phyloP scores from a whole-genome alignment of 2,113 vertebrate genomes.

The Ptilonorhynchus violaceus region DNA sequence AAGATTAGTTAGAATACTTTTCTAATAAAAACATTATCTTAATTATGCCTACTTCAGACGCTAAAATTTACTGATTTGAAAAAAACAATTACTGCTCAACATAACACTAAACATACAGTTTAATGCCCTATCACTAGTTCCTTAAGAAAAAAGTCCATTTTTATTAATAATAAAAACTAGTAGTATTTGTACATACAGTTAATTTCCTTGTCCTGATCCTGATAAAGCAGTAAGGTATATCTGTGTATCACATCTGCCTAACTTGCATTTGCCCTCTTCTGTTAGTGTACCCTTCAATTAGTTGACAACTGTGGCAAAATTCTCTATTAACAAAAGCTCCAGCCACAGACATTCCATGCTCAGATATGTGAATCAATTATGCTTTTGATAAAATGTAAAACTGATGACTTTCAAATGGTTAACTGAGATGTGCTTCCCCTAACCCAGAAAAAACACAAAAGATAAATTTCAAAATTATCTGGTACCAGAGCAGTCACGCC shows the following conservation, averaged over 20 bases:
- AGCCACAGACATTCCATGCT: not conserved
- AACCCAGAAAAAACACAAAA: not conserved
- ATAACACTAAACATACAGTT: no score
- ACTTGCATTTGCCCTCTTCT: not conserved
- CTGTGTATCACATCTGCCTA: not conserved
- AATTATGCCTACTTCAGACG: not conserved
- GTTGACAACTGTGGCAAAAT: fast-evolving
- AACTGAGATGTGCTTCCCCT: not conserved
- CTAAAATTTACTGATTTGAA: not conserved
- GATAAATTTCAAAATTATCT: not conserved
- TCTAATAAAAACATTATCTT: not conserved
- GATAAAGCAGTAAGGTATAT: not conserved
- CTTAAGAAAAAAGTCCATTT: not conserved
- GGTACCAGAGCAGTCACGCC: not conserved
- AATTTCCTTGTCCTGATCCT: not conserved
- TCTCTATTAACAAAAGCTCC: not conserved
- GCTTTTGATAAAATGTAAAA: not conserved
- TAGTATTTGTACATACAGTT: not conserved
- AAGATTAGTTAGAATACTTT: not conserved
- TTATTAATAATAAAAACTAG: not conserved
- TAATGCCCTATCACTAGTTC: not conserved
- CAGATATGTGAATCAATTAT: not conserved
- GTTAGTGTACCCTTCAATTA: not conserved
- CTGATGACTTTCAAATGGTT: not conserved
- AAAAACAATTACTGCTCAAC: not conserved